These are phyloP conservation scores for Parochlus steinenii DNA, from an alignment of 2,888 invertebrate species.

Conservation along the genomic window DNA sequence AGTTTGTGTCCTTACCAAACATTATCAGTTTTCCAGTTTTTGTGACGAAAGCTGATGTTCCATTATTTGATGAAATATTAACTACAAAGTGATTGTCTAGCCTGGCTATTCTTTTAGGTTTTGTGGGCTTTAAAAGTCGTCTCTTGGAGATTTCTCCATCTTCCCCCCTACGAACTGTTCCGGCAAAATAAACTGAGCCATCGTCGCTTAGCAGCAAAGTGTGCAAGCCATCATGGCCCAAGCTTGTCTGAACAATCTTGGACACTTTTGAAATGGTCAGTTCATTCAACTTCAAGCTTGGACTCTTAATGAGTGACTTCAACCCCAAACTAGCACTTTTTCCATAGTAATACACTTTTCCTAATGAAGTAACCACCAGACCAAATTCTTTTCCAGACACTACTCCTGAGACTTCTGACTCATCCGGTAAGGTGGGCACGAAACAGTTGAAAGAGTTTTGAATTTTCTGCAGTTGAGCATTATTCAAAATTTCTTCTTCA, in stretches of 20 bases:
- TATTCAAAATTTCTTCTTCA: constrained; percentile 43
- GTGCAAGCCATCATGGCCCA: constrained; percentile 89
- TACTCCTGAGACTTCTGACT: constrained; percentile 64
- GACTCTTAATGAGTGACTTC: constrained; percentile 36
- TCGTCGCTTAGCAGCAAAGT: constrained; percentile 83
- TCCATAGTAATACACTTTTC: constrained; percentile 77
- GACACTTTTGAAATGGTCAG: constrained; percentile 51
- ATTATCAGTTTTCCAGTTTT: constrained; percentile 78
- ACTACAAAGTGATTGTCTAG: constrained; percentile 72
- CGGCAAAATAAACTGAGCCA: constrained; percentile 71
- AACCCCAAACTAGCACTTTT: constrained; percentile 75
- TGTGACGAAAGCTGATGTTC: constrained; percentile 83
- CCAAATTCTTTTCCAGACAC: constrained; percentile 84
- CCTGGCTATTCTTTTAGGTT: constrained; percentile 83
- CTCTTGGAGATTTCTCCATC: constrained; percentile 77
- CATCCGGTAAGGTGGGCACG: constrained; percentile 42
- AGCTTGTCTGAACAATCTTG: constrained; percentile 58
- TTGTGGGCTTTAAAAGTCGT: constrained; percentile 74
- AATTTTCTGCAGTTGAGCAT: constrained; percentile 31
- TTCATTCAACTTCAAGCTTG: constrained; percentile 32
- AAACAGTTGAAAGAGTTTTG: constrained; percentile 37
- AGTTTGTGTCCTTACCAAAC: constrained; percentile 86
- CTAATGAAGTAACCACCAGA: constrained; percentile 63
- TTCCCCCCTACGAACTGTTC: constrained; percentile 75
- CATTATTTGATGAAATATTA: constrained; percentile 83